Base-by-base conservation (phyloP, 2,797 vertebrate genomes). In the Kryptolebias ocellatus region DNA sequence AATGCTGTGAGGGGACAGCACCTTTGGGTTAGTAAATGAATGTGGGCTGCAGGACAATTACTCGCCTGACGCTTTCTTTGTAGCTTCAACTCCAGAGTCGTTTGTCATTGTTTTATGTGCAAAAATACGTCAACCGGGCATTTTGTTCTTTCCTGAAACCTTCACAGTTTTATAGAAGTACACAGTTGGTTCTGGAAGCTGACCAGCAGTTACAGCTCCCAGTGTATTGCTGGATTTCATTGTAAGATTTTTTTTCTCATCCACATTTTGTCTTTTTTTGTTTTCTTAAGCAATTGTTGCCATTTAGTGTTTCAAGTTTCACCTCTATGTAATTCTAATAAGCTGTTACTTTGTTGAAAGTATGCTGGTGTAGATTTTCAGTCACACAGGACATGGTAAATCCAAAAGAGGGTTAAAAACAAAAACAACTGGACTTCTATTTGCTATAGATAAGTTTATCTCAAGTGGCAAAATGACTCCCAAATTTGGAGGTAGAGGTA, bases 91-190 rank as follows among this genome's bases (percentile, higher is more conserved):
- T 15, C 17, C 18, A 10, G 39, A 17, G 60, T 70, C 54, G 60
- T 71, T 68, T 59, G 27, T 73, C 59, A 34, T 61, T 62, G 54
- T 65, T 53, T 66, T 49, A 24, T 42, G 42, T 51, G 16, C 27
- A 27, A 15, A 44, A 55, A 47, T 10, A 64, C 53, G 39, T 72
- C 34, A 46, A 24, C 24, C 4, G 1, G 53, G 65, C n/a, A 46
- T 55, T 69, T 42, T 70, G 37, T 53, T 78, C 20, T 50, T 58
- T 54, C 24, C 16, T 67, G 53, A 46, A 44, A 24, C 46, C 16
- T 39, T 66, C 3, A 27, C 28, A 54, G 58, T 28, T 46, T 47
- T 6, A 34, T 56, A 51, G 42, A 39, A 27, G 53, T 17, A 47
- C 17, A 3, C 42, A 15, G 53, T 37, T 24, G 7, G 31, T 66